Evolutionary conservation across 2,888 invertebrate species (phyloP).

Genomic region (Diplazon laetatorius): DNA sequence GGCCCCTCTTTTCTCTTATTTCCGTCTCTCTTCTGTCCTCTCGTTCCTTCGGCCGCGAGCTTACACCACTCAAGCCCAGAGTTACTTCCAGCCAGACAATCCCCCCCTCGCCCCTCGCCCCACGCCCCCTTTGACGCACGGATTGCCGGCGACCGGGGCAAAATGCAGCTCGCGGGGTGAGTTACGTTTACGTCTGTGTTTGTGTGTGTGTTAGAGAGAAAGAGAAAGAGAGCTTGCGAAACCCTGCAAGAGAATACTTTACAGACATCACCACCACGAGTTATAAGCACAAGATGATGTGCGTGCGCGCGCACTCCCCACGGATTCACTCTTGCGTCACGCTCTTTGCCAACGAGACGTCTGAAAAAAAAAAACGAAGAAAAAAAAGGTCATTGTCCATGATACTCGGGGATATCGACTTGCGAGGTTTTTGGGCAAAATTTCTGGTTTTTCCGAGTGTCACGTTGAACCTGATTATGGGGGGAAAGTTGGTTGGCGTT

Average conservation of each 20-base stretch:
- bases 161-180: conserved; percentile 54
- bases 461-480: too few relatives aligned
- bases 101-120: conserved; percentile 60
- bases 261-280: too few relatives aligned
- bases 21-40: conserved; percentile 16
- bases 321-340: conserved; percentile 42
- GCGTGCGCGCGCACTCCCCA: conserved; percentile 19
- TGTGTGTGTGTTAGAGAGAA: too few relatives aligned
- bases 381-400: neutral
- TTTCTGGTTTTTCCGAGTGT: too few relatives aligned
- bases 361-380: conserved; percentile 10
- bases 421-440: too few relatives aligned
- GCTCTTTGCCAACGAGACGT: conserved; percentile 42
- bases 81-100: conserved; percentile 73
- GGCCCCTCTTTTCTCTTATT: conserved; percentile 15
- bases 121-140: conserved; percentile 9
- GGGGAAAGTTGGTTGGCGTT: too few relatives aligned
- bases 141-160: conserved; percentile 13
- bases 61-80: conserved; percentile 60
- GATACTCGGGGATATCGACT: conserved; percentile 44
- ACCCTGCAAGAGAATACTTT: conserved; percentile 56
- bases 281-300: neutral
- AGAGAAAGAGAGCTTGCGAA: too few relatives aligned
- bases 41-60: conserved; percentile 31
- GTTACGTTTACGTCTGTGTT: conserved; percentile 30